Evolutionary conservation across 2,113 vertebrate genomes (phyloP).

Genomic region (Fulmarus glacialis): DNA sequence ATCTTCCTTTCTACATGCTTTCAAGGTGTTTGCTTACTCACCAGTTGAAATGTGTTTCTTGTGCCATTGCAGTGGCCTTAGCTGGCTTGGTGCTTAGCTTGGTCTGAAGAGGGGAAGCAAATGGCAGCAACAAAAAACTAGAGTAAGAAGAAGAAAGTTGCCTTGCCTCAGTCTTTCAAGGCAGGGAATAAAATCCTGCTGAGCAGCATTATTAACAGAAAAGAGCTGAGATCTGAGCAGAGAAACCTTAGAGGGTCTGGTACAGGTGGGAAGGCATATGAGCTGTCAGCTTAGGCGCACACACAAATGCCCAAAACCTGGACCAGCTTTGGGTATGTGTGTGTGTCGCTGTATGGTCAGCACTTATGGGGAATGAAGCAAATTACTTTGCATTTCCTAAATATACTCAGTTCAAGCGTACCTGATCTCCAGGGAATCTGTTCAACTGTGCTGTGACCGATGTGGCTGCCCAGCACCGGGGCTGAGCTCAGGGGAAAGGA

Average conservation of each 20-base stretch:
- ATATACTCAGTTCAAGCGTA: background rate
- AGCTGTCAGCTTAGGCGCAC: background rate
- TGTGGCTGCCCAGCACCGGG: fast-evolving
- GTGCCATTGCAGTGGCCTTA: background rate
- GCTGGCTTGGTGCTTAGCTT: background rate
- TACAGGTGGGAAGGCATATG: background rate
- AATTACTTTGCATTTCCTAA: background rate
- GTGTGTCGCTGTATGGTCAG: fast-evolving
- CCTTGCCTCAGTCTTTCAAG: background rate
- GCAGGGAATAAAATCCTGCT: background rate
- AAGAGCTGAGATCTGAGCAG: background rate
- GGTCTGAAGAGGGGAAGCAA: background rate
- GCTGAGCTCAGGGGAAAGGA: background rate
- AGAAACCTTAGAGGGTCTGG: background rate
- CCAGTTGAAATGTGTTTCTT: background rate
- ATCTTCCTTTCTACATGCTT: background rate
- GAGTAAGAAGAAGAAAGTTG: background rate
- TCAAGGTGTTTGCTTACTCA: background rate
- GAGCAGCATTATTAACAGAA: background rate
- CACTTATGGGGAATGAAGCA: background rate
- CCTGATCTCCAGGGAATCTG: background rate
- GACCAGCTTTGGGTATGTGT: background rate
- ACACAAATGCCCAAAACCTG: background rate
- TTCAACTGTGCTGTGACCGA: fast-evolving
- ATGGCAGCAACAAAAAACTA: background rate